Evolutionary conservation across 1,140 invertebrate genomes (phyloP), one percentile per base, ranked within the genome.

Genomic region (Pinna nobilis): DNA sequence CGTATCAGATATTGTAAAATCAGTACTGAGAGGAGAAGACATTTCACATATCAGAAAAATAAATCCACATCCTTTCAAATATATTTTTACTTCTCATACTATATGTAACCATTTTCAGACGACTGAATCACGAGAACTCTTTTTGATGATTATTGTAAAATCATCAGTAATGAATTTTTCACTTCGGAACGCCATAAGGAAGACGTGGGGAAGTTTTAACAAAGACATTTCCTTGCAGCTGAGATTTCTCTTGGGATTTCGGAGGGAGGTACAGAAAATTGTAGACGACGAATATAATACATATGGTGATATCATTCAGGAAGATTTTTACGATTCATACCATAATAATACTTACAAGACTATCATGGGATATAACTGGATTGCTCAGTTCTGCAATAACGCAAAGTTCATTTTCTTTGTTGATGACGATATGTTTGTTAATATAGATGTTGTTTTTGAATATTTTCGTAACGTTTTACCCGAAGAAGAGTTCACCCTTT

Each of bases 371-470:
- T 72, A 76, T 28, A 75, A 76, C 57, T 82, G 80, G 80, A 61
- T 70, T 1, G 53, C 59, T 4, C 30, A 39, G 3, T 61, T 74
- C 67, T 82, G 80, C 44, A 15, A 49, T 9, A 49, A 50, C 6
- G 70, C 75, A 5, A 44, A 59, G 7, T 76, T 67, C 33, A 68
- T 66, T 28, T 53, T 80, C 6, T 77, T 76, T 69, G 67, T 79
- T 2, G 76, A 82, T 37, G 77, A 82, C 35, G 80, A 82, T 44
- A 60, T 77, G 5, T 65, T 81, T 25, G 81, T 83, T 0, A 80
- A 82, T 25, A 70, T 70, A 1, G 50, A 65, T 35, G 33, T 70
- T 13, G 20, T 75, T 1, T 11, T 35, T n/a, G 37, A 33, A 4
- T 71, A 15, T 5, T 9, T 20, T 32, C 23, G 32, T 5, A 44